Evolutionary conservation across 2,797 vertebrate species (phyloP).

Genomic region (Naso thynnoides): DNA sequence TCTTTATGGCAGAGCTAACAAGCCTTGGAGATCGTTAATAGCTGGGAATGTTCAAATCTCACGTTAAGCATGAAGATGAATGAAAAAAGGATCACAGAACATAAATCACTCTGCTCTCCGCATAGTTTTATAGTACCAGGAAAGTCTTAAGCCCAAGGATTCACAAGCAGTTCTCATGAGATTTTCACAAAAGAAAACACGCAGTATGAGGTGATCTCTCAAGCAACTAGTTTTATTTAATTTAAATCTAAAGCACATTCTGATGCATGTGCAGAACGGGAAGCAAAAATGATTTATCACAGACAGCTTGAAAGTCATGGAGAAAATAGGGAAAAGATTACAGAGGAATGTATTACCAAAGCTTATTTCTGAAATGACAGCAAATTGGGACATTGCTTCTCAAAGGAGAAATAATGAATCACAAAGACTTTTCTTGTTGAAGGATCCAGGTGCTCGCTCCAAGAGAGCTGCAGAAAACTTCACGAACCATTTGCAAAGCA

Average conservation of each 20-base stretch:
- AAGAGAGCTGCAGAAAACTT: conserved; percentile 53
- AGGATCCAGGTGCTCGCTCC: conserved; percentile 66
- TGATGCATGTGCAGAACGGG: conserved; percentile 42
- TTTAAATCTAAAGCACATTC: conserved; percentile 55
- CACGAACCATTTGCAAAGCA: conserved; percentile 76
- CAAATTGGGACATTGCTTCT: conserved; percentile 56
- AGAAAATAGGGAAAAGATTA: conserved; percentile 67
- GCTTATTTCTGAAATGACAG: conserved; percentile 54
- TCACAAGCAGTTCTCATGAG: conserved; percentile 46
- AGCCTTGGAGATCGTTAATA: conserved; percentile 73
- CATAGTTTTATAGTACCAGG: conserved; percentile 20
- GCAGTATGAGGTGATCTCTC: conserved; percentile 47
- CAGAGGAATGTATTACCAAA: conserved; percentile 50
- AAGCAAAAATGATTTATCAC: conserved; percentile 59
- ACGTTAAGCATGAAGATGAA: conserved; percentile 68
- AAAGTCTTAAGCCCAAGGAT: conserved; percentile 27
- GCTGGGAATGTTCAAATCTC: conserved; percentile 69
- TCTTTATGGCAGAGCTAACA: conserved; percentile 75
- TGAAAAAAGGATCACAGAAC: conserved; percentile 55
- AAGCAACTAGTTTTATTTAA: conserved; percentile 68
- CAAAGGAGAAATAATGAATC: conserved; percentile 54
- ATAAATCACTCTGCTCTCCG: conserved; percentile 65
- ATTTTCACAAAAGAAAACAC: conserved; percentile 49
- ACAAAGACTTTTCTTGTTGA: conserved; percentile 43
- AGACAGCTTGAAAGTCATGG: conserved; percentile 34